phyloP scores from a whole-genome alignment of 2,797 vertebrate genomes.

The Psittacula echo region DNA sequence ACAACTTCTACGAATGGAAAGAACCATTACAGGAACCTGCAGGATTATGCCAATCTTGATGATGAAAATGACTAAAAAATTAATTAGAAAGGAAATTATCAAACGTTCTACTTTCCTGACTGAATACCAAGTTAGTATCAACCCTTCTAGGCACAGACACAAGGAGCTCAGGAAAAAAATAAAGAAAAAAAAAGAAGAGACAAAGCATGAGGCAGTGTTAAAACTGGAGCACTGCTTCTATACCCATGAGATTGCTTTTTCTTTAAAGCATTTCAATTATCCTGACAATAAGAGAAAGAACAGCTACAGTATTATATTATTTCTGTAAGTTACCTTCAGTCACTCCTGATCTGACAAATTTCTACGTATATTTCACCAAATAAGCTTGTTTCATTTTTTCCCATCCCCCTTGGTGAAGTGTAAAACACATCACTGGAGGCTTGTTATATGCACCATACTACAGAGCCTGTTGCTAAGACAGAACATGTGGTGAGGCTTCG shows the following conservation, averaged over 20 bases:
- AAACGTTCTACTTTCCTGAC: not conserved
- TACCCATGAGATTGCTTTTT: slow-evolving; percentile 45
- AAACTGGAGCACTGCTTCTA: slow-evolving; percentile 25
- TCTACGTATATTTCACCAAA: slow-evolving; percentile 20
- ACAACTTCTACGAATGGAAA: not conserved
- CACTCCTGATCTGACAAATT: slow-evolving; percentile 33
- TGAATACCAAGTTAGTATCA: slow-evolving; percentile 17
- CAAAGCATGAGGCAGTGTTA: slow-evolving; percentile 11
- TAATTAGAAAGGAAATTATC: slow-evolving; percentile 1
- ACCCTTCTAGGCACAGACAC: slow-evolving; percentile 26
- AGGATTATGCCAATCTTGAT: not conserved
- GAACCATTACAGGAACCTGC: not conserved
- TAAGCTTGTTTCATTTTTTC: not conserved
- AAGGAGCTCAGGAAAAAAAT: slow-evolving; percentile 26
- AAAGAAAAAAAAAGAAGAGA: not conserved
- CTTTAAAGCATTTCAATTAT: slow-evolving; percentile 69
- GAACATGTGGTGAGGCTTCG: not conserved
- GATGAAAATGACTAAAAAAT: not conserved
- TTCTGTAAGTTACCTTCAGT: slow-evolving; percentile 54
- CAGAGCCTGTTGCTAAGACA: not conserved
- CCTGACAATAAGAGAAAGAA: slow-evolving; percentile 40
- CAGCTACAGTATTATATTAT: slow-evolving; percentile 56
- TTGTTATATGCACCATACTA: not conserved
- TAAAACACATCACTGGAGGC: not conserved
- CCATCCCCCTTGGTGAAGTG: not conserved